These are phyloP conservation scores for Pseudomyrmex gracilis DNA, from an alignment of 1,140 invertebrate genomes.

Conservation along the genomic window DNA sequence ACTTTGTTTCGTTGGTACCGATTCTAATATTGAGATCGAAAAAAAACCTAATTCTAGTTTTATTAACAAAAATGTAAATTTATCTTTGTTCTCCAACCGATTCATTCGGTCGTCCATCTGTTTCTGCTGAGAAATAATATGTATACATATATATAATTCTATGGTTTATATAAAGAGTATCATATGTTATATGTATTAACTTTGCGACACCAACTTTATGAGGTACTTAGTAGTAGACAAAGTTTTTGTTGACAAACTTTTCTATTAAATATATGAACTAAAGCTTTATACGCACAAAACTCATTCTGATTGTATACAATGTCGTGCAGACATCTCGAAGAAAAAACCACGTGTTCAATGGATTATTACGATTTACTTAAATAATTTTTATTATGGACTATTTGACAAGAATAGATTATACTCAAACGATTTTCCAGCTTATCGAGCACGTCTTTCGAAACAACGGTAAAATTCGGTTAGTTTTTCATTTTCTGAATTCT, in stretches of 20 bases:
- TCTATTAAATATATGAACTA: slow-evolving; percentile 24
- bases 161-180: slow-evolving; percentile 4
- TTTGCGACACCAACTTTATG: background rate
- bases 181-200: no score
- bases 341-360: slow-evolving; percentile 2
- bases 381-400: no score
- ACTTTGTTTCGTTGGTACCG: background rate
- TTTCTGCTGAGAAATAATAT: background rate
- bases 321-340: background rate
- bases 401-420: background rate
- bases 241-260: slow-evolving; percentile 31
- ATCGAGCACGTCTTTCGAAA: background rate
- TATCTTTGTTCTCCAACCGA: slow-evolving; percentile 13
- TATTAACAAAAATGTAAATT: slow-evolving; percentile 53
- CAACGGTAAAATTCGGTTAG: background rate
- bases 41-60: slow-evolving; percentile 6
- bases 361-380: background rate
- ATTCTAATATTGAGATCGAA: slow-evolving; percentile 5
- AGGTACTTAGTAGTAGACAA: no score
- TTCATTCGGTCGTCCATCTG: slow-evolving; percentile 3
- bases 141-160: slow-evolving; percentile 19
- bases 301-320: background rate
- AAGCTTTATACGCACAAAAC: background rate
- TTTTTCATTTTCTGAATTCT: background rate
- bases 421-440: background rate